A percentile compares a stretch with the other conserved stretches of the same genome.
phyloP scores from a whole-genome alignment of 2,888 invertebrate genomes.

The Eucriotettix oculatus region DNA sequence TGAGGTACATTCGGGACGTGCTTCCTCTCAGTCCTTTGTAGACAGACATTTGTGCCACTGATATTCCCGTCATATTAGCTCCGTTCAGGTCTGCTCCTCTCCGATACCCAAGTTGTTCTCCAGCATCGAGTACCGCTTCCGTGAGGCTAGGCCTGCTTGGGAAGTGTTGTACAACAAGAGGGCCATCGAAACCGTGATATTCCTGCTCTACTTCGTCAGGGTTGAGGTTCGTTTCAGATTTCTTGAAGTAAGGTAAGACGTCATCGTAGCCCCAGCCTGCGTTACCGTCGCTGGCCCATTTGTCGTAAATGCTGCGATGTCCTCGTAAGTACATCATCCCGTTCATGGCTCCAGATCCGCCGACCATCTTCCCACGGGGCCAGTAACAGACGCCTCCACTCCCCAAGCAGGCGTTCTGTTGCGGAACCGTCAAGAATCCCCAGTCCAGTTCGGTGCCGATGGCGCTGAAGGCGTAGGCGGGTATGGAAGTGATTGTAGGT shows the following conservation, averaged over 20 bases:
- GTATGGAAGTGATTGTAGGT: slow-evolving; percentile 26
- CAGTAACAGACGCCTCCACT: slow-evolving; percentile 57
- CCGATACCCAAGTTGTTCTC: slow-evolving; percentile 23
- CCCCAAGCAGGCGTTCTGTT: slow-evolving; percentile 18
- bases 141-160: slow-evolving; percentile 24
- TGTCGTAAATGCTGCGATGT: slow-evolving; percentile 75
- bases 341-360: slow-evolving; percentile 76
- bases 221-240: slow-evolving; percentile 21
- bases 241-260: slow-evolving; percentile 39
- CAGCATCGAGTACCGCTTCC: slow-evolving; percentile 23
- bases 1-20: slow-evolving; percentile 35
- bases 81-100: slow-evolving; percentile 22
- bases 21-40: slow-evolving; percentile 21
- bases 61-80: slow-evolving; percentile 12
- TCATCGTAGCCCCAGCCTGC: slow-evolving; percentile 75
- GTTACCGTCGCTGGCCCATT: slow-evolving; percentile 74
- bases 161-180: slow-evolving; percentile 24
- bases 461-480: slow-evolving; percentile 20
- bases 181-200: slow-evolving; percentile 26
- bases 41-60: slow-evolving; percentile 16
- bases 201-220: slow-evolving; percentile 6
- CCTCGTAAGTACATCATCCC: slow-evolving; percentile 86
- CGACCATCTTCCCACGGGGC: slow-evolving; percentile 82
- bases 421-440: slow-evolving; percentile 28
- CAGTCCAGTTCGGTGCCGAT: slow-evolving; percentile 24